Evolutionary conservation across 2,797 vertebrate genomes (phyloP).

Genomic region (Martes flavigula): DNA sequence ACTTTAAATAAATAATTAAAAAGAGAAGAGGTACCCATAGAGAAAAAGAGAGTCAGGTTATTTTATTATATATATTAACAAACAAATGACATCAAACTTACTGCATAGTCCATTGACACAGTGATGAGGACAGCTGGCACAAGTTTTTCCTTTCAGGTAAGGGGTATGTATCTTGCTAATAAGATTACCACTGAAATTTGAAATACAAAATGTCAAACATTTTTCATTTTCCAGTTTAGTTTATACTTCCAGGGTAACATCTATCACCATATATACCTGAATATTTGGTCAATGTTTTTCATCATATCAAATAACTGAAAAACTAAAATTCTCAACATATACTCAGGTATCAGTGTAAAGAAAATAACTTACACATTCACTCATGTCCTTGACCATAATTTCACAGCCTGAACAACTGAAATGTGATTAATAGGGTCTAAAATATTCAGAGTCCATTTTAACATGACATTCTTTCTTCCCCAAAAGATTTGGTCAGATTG

Average conservation of each 20-base stretch:
- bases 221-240: neutral
- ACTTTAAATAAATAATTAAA: neutral
- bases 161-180: neutral
- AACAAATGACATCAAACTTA: constrained; percentile 75
- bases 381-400: neutral
- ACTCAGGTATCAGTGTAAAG: neutral
- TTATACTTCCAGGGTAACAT: neutral
- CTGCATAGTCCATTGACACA: constrained; percentile 87
- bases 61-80: neutral
- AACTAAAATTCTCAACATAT: neutral
- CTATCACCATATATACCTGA: neutral
- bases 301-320: neutral
- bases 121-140: constrained; percentile 82
- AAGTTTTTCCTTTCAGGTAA: constrained; percentile 83
- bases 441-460: neutral
- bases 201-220: constrained; percentile 26
- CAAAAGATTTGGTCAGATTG: neutral
- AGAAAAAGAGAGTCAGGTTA: neutral
- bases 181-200: constrained; percentile 86
- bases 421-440: neutral
- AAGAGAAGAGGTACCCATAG: neutral
- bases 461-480: neutral
- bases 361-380: neutral
- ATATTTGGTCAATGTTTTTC: neutral
- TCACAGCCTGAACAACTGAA: neutral